phyloP scores from a whole-genome alignment of 2,113 vertebrate species.

The Stegostoma tigrinum region DNA sequence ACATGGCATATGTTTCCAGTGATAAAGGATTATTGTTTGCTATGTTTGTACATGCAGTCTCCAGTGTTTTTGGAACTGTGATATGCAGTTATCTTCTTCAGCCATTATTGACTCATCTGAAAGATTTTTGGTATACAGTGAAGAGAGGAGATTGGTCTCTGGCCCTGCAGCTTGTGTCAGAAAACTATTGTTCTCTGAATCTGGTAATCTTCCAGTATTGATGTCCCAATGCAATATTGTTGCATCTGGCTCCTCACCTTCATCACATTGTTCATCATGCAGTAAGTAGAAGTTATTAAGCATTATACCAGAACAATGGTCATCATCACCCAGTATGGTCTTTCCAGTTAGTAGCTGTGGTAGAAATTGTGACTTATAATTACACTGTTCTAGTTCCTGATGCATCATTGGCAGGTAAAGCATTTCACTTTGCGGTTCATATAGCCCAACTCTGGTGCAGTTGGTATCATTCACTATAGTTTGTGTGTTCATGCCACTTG shows the following conservation, averaged over 20 bases:
- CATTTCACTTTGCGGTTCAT: neutral
- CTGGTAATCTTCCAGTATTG: slow-evolving; percentile 47
- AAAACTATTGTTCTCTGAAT: slow-evolving; percentile 35
- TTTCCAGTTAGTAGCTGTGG: neutral
- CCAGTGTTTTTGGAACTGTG: slow-evolving; percentile 62
- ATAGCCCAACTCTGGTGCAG: neutral
- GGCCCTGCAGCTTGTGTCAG: neutral
- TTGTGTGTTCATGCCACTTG: too few relatives aligned
- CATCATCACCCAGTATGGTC: neutral
- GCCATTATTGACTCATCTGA: slow-evolving; percentile 44
- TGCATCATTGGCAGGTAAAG: neutral
- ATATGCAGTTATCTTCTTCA: slow-evolving; percentile 50
- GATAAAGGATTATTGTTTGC: neutral
- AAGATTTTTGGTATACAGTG: slow-evolving; percentile 45
- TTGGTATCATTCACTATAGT: neutral
- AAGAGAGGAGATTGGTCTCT: slow-evolving; percentile 49
- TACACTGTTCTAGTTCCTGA: slow-evolving; percentile 1
- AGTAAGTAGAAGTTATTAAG: neutral
- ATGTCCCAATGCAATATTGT: slow-evolving; percentile 57
- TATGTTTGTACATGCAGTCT: slow-evolving; percentile 53
- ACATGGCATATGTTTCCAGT: neutral
- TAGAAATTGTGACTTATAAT: slow-evolving; percentile 8
- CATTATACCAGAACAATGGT: neutral
- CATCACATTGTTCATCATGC: neutral
- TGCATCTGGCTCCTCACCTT: neutral